Base-by-base conservation (phyloP, 2,888 invertebrate species). In the Ectemnius cavifrons region DNA sequence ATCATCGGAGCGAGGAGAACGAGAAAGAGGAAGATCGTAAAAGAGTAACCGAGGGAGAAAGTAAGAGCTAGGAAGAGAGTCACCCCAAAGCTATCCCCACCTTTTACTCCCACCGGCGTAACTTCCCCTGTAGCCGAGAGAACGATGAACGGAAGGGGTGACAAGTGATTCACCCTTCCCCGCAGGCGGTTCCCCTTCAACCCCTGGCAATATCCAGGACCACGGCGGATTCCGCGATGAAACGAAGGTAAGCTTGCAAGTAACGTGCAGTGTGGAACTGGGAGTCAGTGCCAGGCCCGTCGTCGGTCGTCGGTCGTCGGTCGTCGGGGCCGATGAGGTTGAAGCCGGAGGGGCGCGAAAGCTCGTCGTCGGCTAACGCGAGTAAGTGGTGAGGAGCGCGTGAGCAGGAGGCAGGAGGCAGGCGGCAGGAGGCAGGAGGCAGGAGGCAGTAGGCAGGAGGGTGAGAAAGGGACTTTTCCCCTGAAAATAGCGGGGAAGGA, bases 201-300 rank as follows among this genome's bases (percentile, higher is more conserved):
- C 79, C 75, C 82, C 73, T 47, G 57, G 57, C 67, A 58, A n/a
- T 57, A 63, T 27, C 61, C 63, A 57, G 47, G 71, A 64, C 63
- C 65, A 46, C 63, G 66, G 62, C 61, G 62, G 37, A 37, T 37
- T 37, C 37, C 37, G 46, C 57, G 49, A 28, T 47, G 65, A 67
- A 71, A 72, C 77, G 72, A 66, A 79, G 74, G 73, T 70, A 65
- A 70, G 73, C 47, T 67, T 47, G 56, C 37, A 37, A 71, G 67
- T 67, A 67, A 78, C 74, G 67, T 74, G 66, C 63, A 71, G 64
- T 47, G 77, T 28, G 64, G 37, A 11, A 37, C 37, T 37, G 37
- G 37, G 37, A 37, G 37, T 37, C 37, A 37, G 37, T 37, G 37
- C 37, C 8, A 37, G 37, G 37, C 8, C 37, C 37, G 27, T 47